A percentile compares a stretch with the other conserved stretches of the same genome.
phyloP scores from a whole-genome alignment of 2,113 vertebrate species.

The Turdus rufiventris region DNA sequence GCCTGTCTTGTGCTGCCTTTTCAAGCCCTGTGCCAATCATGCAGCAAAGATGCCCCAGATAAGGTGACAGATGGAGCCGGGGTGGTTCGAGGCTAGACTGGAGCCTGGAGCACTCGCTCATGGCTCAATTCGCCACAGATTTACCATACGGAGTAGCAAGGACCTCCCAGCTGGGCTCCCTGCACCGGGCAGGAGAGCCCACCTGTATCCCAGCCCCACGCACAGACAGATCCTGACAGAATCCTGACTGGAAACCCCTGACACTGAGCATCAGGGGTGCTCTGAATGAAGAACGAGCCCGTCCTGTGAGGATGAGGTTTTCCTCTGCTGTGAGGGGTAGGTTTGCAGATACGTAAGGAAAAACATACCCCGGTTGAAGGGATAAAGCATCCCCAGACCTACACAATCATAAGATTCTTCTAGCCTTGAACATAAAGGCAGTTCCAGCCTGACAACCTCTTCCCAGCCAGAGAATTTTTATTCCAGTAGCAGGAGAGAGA shows the following conservation, averaged over 20 bases:
- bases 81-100: slow-evolving; percentile 47
- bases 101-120: neutral
- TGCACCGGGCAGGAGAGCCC: neutral
- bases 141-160: neutral
- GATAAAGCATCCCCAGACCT: neutral
- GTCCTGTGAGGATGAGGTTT: neutral
- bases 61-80: slow-evolving; percentile 74
- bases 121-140: neutral
- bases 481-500: neutral
- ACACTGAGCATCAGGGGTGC: neutral
- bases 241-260: neutral
- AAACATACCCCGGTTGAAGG: neutral
- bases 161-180: neutral
- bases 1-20: slow-evolving; percentile 62
- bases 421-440: neutral
- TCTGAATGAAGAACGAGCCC: too few relatives aligned
- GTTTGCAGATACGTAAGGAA: neutral
- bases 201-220: neutral
- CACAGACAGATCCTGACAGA: neutral
- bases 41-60: slow-evolving; percentile 58
- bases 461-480: neutral
- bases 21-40: slow-evolving; percentile 58
- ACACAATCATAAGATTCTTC: neutral
- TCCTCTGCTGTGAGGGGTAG: neutral
- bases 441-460: neutral